phyloP scores from a whole-genome alignment of 2,797 vertebrate species.

The Ptychadena robeensis region DNA sequence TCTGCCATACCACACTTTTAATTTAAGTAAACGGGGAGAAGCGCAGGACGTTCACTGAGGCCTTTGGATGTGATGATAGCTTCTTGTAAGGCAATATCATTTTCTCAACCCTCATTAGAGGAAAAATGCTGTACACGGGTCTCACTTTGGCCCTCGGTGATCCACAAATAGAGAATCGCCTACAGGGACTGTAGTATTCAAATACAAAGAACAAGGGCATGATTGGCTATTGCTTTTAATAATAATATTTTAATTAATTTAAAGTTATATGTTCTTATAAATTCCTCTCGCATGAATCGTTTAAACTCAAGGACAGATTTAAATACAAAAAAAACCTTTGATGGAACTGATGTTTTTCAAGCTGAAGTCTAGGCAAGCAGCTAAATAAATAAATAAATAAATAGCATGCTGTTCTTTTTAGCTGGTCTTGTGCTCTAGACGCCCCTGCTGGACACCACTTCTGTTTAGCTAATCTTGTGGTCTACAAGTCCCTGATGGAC shows the following conservation, averaged over 20 bases:
- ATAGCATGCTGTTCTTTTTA: too few species aligned
- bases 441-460: not conserved
- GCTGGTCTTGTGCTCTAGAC: not conserved
- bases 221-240: not conserved
- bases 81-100: conserved; percentile 28
- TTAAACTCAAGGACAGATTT: not conserved
- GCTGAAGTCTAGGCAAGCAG: not conserved
- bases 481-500: too few species aligned
- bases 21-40: conserved; percentile 53
- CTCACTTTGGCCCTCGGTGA: not conserved
- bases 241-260: conserved; percentile 25
- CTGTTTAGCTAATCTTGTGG: too few species aligned
- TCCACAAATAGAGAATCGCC: not conserved
- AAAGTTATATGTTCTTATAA: not conserved
- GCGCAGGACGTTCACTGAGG: conserved; percentile 1
- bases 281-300: not conserved
- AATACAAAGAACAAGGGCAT: not conserved
- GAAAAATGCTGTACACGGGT: not conserved
- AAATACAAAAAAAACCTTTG: not conserved
- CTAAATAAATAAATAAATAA: not conserved
- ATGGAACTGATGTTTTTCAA: not conserved
- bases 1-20: conserved; percentile 49
- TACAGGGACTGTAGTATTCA: not conserved
- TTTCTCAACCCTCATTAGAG: conserved; percentile 37
- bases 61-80: conserved; percentile 24